Evolutionary conservation across 2,888 invertebrate species (phyloP).

Genomic region (Allolobophora icterica): DNA sequence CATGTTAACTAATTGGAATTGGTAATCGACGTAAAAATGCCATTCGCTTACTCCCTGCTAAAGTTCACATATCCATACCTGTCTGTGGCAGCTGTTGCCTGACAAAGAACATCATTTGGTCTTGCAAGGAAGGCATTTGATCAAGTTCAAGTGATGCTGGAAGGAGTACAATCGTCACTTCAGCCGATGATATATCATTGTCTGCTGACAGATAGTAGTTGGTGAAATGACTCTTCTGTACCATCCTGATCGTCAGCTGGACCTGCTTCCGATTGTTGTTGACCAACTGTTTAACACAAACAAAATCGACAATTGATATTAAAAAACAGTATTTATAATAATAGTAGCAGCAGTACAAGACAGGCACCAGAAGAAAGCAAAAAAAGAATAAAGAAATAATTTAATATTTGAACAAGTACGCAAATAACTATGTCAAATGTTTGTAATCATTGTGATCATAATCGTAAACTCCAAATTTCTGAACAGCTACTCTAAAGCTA

Average conservation of each 20-base stretch:
- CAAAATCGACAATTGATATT: background rate
- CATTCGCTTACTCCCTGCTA: too few species aligned
- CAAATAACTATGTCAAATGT: too few species aligned
- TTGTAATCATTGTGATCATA: too few species aligned
- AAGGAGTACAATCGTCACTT: background rate
- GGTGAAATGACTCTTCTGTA: background rate
- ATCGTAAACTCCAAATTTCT: too few species aligned
- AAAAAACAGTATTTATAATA: too few species aligned
- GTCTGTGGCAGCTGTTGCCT: conserved; percentile 18
- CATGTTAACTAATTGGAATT: too few species aligned
- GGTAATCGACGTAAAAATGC: too few species aligned
- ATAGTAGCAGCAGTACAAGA: too few species aligned
- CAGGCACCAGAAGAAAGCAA: too few species aligned
- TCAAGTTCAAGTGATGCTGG: conserved; percentile 11
- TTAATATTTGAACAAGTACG: too few species aligned
- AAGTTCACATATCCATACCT: background rate
- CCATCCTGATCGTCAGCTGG: background rate
- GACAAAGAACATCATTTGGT: background rate
- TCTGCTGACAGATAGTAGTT: conserved; percentile 9
- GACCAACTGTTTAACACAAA: background rate
- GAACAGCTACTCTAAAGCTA: too few species aligned
- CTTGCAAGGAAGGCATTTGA: conserved; percentile 12
- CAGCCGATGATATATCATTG: conserved; percentile 13
- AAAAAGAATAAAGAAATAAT: too few species aligned
- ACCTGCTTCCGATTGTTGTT: conserved; percentile 19